Evolutionary conservation across 2,113 vertebrate genomes (phyloP).

Genomic region (Mus pahari): DNA sequence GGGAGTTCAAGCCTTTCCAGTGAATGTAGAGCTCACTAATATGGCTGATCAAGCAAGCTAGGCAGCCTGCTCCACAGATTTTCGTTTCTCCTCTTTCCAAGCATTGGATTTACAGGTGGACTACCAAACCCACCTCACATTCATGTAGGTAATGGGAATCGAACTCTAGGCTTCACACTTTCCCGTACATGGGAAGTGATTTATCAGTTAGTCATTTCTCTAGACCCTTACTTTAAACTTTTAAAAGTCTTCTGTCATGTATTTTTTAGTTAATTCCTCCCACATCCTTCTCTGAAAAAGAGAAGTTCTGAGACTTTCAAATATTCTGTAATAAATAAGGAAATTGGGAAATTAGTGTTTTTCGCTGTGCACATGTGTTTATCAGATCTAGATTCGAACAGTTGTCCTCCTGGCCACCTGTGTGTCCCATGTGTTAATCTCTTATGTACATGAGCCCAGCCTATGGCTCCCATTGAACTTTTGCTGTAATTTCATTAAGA

Average conservation of each 20-base stretch:
- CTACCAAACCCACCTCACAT: not conserved
- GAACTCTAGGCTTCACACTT: not conserved
- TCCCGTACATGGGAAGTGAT: too few relatives aligned
- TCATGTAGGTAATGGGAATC: not conserved
- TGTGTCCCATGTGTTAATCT: not conserved
- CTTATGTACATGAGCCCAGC: not conserved
- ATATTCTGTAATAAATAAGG: not conserved
- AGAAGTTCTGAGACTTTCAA: not conserved
- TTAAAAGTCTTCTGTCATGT: not conserved
- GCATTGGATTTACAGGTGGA: not conserved
- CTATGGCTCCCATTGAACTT: not conserved
- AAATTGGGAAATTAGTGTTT: not conserved
- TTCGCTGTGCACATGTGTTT: not conserved
- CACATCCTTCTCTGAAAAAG: not conserved
- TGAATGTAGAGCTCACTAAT: not conserved
- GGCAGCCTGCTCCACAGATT: not conserved
- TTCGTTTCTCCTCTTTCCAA: not conserved
- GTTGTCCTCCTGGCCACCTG: not conserved
- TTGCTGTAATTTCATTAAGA: constrained; percentile 26
- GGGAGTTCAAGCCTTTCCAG: not conserved
- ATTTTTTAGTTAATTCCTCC: not conserved
- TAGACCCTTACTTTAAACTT: not conserved
- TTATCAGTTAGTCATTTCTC: not conserved
- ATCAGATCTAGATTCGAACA: not conserved
- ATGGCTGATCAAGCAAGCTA: not conserved